Percentiles rank a stretch among this genome's conserved stretches.
phyloP scores from a whole-genome alignment of 1,140 invertebrate species.

The Rhagoletis zephyria region DNA sequence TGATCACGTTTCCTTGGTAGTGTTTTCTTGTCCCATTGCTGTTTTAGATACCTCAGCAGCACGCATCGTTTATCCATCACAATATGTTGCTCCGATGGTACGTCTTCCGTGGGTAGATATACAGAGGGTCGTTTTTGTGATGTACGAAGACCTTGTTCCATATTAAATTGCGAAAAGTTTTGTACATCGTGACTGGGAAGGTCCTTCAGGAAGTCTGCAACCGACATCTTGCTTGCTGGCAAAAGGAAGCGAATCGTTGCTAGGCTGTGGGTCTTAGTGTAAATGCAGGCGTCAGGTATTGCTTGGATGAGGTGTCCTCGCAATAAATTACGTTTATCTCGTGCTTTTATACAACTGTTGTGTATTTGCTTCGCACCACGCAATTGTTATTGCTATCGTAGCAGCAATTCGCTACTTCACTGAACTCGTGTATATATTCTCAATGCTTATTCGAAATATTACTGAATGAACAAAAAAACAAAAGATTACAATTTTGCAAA shows the following conservation, averaged over 20 bases:
- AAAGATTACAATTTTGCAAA: neutral
- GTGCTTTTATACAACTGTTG: neutral
- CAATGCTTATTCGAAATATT: neutral
- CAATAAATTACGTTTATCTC: neutral
- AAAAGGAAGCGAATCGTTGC: neutral
- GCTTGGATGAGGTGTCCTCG: neutral
- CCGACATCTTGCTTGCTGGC: conserved; percentile 52
- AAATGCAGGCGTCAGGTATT: conserved; percentile 17
- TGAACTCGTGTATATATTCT: neutral
- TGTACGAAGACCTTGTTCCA: conserved; percentile 86
- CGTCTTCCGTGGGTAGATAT: conserved; percentile 91
- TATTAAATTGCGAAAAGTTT: conserved; percentile 92
- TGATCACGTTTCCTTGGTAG: conserved; percentile 76
- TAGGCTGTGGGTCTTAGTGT: neutral
- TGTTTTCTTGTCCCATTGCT: conserved; percentile 93
- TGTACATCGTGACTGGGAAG: conserved; percentile 91
- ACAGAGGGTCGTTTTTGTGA: conserved; percentile 89
- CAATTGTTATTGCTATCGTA: conserved; percentile 19
- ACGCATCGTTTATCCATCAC: conserved; percentile 96
- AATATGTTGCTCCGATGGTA: conserved; percentile 93
- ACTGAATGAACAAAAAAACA: neutral
- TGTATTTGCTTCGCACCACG: neutral
- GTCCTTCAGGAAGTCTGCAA: conserved; percentile 87
- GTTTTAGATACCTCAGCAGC: conserved; percentile 91
- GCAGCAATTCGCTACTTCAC: neutral